These are phyloP conservation scores for Scleropages formosus DNA, from an alignment of 2,797 vertebrate genomes.

Conservation along the genomic window DNA sequence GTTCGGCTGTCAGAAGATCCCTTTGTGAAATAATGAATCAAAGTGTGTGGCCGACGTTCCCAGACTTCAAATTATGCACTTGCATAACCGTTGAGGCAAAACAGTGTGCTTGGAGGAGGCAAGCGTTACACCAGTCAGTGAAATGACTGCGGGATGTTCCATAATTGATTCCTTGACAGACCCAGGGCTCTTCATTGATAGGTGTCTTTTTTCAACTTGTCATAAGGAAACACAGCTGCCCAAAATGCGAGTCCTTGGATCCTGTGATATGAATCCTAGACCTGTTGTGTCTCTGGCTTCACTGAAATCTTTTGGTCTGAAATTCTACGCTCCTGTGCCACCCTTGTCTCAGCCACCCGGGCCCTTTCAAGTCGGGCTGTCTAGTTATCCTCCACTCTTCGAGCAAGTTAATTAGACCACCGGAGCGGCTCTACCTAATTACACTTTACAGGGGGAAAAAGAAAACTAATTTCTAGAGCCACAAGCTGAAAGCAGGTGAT, in stretches of 20 bases:
- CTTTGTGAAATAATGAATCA: slow-evolving; percentile 48
- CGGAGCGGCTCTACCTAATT: slow-evolving; percentile 51
- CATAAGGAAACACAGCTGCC: slow-evolving; percentile 34
- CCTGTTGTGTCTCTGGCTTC: slow-evolving; percentile 60
- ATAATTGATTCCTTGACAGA: slow-evolving; percentile 43
- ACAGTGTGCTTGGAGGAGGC: neutral
- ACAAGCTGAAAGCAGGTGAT: slow-evolving; percentile 36
- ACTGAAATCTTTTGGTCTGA: slow-evolving; percentile 54
- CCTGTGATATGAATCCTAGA: slow-evolving; percentile 62
- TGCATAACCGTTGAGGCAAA: neutral
- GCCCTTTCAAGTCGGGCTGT: slow-evolving; percentile 23
- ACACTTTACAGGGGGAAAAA: slow-evolving; percentile 44
- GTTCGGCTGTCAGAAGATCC: slow-evolving; percentile 38
- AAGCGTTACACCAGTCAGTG: slow-evolving; percentile 34
- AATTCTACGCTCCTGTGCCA: slow-evolving; percentile 37
- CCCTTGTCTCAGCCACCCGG: slow-evolving; percentile 27
- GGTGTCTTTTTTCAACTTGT: neutral
- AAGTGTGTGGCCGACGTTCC: slow-evolving; percentile 41
- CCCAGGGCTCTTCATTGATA: neutral
- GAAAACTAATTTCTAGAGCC: neutral
- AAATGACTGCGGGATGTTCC: slow-evolving; percentile 51
- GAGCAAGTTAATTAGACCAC: slow-evolving; percentile 21
- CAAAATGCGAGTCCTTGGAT: slow-evolving; percentile 52
- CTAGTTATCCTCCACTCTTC: neutral
- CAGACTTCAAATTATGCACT: neutral